Base-by-base conservation (phyloP, 1,140 invertebrate genomes). In the Achroia grisella region DNA sequence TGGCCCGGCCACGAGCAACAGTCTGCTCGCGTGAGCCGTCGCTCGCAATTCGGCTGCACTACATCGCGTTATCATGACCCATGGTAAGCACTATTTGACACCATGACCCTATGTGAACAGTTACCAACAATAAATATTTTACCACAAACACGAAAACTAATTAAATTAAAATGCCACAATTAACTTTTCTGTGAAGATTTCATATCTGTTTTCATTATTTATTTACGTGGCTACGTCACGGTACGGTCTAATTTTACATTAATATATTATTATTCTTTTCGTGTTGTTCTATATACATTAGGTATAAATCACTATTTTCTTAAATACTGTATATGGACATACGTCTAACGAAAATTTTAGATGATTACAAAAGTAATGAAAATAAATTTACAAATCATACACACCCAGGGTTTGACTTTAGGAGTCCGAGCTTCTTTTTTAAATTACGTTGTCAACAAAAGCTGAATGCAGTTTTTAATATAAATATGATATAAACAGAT, bases 1-100 rank as follows among this genome's bases (percentile, higher is more conserved):
- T 89, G 40, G 87, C 90, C 62, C 88, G 90, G 71, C 89, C 67
- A 53, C 45, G 61, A 75, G 78, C 76, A 82, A 82, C 78, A 82
- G 78, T 82, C 76, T 75, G 76, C 60, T 71, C 73, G 72, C 72
- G 76, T 75, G 68, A 68, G 68, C 69, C 65, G 62, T 43, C 56
- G 64, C 62, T 56, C 59, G 68, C 62, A 57, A 66, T 63, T 61
- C 60, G 63, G 44, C 59, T 44, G 42, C 44, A 61, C 48, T 50
- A 54, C 63, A 50, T 40, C 62, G 66, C 68, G 50, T 35, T 65
- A 71, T 61, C 49, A 79, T 81, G 77, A 59, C 64, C 48, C 60
- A 78, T 73, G 80, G 77, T 84, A 79, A 79, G 75, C 74, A 64
- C 46, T 44, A 44, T 54, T 42, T 49, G 51, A 41, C 47, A 69